Evolutionary conservation across 2,797 vertebrate species (phyloP).

Genomic region (Urocyon cinereoargenteus): DNA sequence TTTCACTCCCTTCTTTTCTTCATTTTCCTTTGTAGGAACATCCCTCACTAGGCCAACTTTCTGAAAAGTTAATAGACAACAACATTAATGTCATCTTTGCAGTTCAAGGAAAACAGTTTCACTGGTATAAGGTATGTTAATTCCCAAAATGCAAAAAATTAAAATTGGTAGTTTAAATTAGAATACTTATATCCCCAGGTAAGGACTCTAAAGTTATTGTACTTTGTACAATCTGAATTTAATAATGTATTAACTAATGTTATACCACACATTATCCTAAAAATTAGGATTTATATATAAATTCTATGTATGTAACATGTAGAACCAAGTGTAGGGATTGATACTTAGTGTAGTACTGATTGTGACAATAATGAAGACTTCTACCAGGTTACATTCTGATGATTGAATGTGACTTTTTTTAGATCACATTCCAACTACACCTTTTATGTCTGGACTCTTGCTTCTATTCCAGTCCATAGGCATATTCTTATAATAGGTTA

Average conservation of each 20-base stretch:
- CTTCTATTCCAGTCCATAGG: neutral
- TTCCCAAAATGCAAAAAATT: conserved; percentile 43
- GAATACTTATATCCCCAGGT: neutral
- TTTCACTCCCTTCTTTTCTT: conserved; percentile 59
- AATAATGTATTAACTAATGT: neutral
- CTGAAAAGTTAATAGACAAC: conserved; percentile 96
- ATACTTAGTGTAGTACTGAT: neutral
- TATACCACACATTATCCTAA: neutral
- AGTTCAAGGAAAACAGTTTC: conserved; percentile 95
- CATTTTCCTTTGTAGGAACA: conserved; percentile 92
- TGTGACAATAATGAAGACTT: neutral
- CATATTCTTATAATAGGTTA: neutral
- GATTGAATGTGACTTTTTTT: too few species aligned
- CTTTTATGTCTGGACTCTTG: neutral
- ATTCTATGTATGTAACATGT: neutral
- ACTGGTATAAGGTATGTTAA: conserved; percentile 98
- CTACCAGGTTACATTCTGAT: neutral
- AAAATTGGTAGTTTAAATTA: conserved; percentile 26
- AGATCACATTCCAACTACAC: neutral
- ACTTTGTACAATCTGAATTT: neutral
- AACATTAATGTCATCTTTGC: conserved; percentile 97
- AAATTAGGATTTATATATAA: neutral
- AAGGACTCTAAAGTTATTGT: neutral
- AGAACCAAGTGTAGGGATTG: neutral
- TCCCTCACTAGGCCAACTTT: conserved; percentile 95